Base-by-base conservation (phyloP, 2,888 invertebrate genomes). In the Aleiodes leptofemur region DNA sequence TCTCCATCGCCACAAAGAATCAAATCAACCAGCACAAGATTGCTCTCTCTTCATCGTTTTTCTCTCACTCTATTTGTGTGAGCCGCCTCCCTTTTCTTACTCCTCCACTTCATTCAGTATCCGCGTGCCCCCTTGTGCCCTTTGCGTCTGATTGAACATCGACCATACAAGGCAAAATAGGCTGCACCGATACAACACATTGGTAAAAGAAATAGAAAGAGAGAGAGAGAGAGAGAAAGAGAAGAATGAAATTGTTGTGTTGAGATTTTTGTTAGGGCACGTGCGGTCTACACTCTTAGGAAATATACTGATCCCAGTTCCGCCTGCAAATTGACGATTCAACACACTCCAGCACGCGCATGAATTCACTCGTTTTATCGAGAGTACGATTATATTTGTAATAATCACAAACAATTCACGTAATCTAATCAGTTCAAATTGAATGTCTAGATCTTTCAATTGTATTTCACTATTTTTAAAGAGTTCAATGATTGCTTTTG, bases 1-100 rank as follows among this genome's bases (percentile, higher is more conserved):
- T 85, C 82, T 68, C 82, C 84, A 83, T 85, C 84, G 81, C 84
- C 85, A 86, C 86, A 84, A 86, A 85, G 81, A 86, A 86, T 85
- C 81, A 85, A 85, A 86, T 86, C 85, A 84, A 85, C 81, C 82
- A 80, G 82, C 81, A 79, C 77, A 81, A 84, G 81, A 85, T 84
- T 84, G 79, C 81, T 83, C 78, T 79, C 79, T 78, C 79, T 76
- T 64, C 64, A 64, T 64, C 64, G 64, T 64, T 59, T 74, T 77
- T 73, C 61, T 72, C 72, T 64, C 55, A 38, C 66, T 77, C 76
- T 73, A 76, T 43, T 56, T 13, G 16, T 43, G 34, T 51, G 29
- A 51, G 31, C 29, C 73, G 69, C 34, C 72, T 73, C 57, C 80
- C 80, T 79, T 73, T 72, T 72, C 69, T 16, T 50, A 72, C 80